These are phyloP conservation scores for Parochlus steinenii DNA, from an alignment of 2,888 invertebrate species.

Conservation along the genomic window DNA sequence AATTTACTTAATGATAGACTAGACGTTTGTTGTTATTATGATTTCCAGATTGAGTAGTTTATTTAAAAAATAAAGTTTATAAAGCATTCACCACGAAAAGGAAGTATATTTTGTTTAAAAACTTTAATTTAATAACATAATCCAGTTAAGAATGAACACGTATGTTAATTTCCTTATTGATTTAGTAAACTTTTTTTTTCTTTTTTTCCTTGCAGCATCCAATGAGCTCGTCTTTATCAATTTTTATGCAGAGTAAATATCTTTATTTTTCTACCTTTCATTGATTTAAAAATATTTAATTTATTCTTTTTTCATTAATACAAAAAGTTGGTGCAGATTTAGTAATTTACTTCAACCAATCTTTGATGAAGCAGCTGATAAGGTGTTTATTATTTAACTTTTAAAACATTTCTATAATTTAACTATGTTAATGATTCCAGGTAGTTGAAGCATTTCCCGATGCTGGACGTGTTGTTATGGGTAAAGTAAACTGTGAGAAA, in stretches of 20 bases:
- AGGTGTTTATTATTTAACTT: conserved; percentile 33
- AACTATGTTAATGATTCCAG: conserved; percentile 16
- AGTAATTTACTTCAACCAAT: conserved; percentile 93
- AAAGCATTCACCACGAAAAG: too few relatives aligned
- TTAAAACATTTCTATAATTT: not conserved
- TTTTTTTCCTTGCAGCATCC: conserved; percentile 49
- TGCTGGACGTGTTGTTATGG: conserved; percentile 76
- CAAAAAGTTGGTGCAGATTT: conserved; percentile 98
- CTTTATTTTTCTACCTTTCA: too few relatives aligned
- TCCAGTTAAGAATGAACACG: not conserved
- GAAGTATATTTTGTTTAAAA: not conserved
- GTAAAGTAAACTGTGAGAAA: conserved; percentile 92
- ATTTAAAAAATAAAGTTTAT: too few relatives aligned
- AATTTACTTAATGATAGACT: not conserved
- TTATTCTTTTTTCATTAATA: too few relatives aligned
- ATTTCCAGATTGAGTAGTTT: too few relatives aligned
- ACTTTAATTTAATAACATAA: conserved; percentile 1
- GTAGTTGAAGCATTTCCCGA: conserved; percentile 54
- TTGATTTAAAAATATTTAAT: too few relatives aligned
- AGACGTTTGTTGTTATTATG: conserved; percentile 10
- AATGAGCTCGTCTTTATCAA: conserved; percentile 97
- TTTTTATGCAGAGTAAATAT: conserved; percentile 99
- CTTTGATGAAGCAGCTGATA: conserved; percentile 89
- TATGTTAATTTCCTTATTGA: not conserved
- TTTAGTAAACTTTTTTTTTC: conserved; percentile 10